A percentile compares a stretch with the other conserved stretches of the same genome.
Conservation (phyloP, 2,113 vertebrate genomes). For the Odocoileus hemionus region DNA sequence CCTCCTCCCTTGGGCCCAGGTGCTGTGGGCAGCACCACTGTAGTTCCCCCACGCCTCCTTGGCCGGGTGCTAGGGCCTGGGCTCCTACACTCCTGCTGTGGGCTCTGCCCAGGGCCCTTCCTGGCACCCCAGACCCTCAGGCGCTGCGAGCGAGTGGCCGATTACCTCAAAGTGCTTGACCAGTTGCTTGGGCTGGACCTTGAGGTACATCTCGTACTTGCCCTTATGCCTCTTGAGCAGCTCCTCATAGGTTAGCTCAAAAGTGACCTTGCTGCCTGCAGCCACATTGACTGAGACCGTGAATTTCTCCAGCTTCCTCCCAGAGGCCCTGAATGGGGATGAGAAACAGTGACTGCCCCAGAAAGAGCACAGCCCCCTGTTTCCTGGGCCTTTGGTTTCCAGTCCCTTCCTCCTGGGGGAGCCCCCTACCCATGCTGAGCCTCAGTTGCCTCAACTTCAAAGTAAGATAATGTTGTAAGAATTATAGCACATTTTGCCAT, state of each 20-base stretch:
- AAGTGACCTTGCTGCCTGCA: conserved; percentile 90
- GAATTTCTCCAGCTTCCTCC: conserved; percentile 94
- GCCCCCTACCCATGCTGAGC: not conserved
- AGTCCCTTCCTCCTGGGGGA: not conserved
- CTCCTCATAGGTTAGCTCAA: conserved; percentile 94
- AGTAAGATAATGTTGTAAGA: not conserved
- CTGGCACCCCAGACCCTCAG: too few species aligned
- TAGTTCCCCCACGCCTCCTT: not conserved
- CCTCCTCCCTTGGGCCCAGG: not conserved
- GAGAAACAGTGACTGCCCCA: not conserved
- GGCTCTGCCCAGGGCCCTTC: not conserved
- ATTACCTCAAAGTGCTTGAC: conserved; percentile 91
- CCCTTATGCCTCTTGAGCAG: conserved; percentile 89
- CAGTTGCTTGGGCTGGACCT: conserved; percentile 89
- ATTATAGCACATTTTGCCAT: not conserved
- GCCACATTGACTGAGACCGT: conserved; percentile 92
- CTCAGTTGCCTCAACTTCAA: not conserved
- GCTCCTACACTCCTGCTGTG: too few species aligned
- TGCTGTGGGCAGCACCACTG: not conserved
- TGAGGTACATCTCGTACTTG: conserved; percentile 92
- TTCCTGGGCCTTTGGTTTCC: not conserved
- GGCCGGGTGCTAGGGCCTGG: not conserved
- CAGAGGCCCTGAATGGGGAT: conserved; percentile 84
- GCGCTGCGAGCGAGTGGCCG: not conserved
- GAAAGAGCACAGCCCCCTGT: not conserved